Conservation (phyloP, 2,113 vertebrate genomes). For the Nestor notabilis region DNA sequence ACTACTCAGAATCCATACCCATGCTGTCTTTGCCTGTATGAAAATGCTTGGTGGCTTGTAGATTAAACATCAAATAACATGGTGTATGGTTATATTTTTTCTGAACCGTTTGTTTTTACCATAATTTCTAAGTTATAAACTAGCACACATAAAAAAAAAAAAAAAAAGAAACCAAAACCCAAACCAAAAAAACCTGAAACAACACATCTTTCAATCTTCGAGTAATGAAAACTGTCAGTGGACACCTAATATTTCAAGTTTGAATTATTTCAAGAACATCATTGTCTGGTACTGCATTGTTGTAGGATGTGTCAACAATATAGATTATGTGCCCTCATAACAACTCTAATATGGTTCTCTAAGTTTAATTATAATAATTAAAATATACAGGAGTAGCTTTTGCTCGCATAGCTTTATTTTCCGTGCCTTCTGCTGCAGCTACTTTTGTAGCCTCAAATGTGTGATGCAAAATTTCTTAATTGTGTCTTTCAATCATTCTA, state of each 20-base stretch:
- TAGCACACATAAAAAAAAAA: not conserved
- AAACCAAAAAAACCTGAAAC: not conserved
- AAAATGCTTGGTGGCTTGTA: not conserved
- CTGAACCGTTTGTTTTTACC: not conserved
- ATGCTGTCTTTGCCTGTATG: not conserved
- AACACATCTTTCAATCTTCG: not conserved
- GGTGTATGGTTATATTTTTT: not conserved
- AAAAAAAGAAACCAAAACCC: not conserved
- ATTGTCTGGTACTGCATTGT: not conserved
- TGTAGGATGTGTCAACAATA: not conserved
- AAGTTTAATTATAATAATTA: not conserved
- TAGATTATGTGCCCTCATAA: not conserved
- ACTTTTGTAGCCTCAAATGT: not conserved
- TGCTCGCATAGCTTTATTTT: not conserved
- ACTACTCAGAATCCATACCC: not conserved
- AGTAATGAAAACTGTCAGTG: not conserved
- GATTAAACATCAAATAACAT: not conserved
- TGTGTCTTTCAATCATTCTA: not conserved
- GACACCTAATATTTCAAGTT: not conserved
- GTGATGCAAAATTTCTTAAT: not conserved
- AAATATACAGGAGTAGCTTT: not conserved
- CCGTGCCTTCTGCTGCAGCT: not conserved
- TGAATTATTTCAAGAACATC: not conserved
- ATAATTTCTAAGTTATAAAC: not conserved
- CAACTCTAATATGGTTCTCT: not conserved